Base-by-base conservation (phyloP, 2,888 invertebrate genomes). In the Tromatobia lineatoria region DNA sequence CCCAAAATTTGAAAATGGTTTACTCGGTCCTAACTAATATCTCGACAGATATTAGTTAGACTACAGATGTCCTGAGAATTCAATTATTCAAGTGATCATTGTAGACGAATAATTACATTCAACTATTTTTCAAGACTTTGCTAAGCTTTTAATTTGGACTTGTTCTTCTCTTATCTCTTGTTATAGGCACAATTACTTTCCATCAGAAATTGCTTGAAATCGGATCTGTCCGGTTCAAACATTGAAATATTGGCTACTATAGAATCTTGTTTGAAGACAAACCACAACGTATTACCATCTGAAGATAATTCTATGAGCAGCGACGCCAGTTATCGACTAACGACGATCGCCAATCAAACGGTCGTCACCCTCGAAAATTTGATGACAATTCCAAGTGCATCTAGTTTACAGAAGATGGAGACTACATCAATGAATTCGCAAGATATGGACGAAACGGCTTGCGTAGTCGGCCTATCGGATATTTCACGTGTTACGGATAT, bases 181-280 rank as follows among this genome's bases (percentile, higher is more conserved):
- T 52, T 15, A 18, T 73, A 89, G 88, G 87, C 88, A n/a, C 86
- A 88, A 74, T 70, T 89, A 42, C 47, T 84, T 13, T 80, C 83
- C 11, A 80, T 88, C 29, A 83, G 88, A 80, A 86, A 79, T 82
- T 80, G 85, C 20, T 73, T 86, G 42, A 82, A 86, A 69, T 70
- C 75, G 20, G 77, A 86, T 75, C 77, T 83, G n/a, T 75, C 82
- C 25, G 54, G 64, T 18, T 79, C 75, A 8, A 81, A 79, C 54
- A 11, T 25, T 18, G 83, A 83, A 38, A 85, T 85, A 74, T 38
- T 87, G 34, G 69, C 82, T 15, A 52, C 80, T 38, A 82, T 87
- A 47, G 70, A 76, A 45, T 67, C 82, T 20, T 74, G 79, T 42
- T 47, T 71, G 11, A 67, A 57, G 25, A 52, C 76, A 3, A 86